Conservation (phyloP, 1,140 invertebrate genomes). For the Drosophila trapezifrons region DNA sequence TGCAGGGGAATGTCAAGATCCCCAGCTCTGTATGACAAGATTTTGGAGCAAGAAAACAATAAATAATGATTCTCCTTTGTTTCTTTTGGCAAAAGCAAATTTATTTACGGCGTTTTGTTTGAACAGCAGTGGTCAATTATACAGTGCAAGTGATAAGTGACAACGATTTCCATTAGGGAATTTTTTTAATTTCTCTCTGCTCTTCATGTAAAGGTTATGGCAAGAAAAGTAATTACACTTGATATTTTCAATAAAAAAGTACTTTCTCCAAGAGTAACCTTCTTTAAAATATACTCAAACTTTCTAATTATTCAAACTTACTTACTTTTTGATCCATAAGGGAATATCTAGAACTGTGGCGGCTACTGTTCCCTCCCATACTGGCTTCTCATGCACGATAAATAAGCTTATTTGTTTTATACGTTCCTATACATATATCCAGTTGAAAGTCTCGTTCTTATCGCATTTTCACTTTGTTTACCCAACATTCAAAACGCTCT, state of each 20-base stretch:
- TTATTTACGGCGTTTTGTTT: slow-evolving; percentile 16
- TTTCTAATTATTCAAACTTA: neutral
- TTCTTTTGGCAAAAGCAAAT: slow-evolving; percentile 13
- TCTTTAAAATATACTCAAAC: neutral
- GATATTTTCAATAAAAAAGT: no score
- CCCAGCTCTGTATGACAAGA: neutral
- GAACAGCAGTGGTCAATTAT: slow-evolving; percentile 1
- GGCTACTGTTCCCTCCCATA: slow-evolving; percentile 10
- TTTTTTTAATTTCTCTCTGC: neutral
- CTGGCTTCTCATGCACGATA: slow-evolving; percentile 14
- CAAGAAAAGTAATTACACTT: no score
- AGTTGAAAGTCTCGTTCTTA: slow-evolving; percentile 43
- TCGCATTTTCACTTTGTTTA: slow-evolving; percentile 37
- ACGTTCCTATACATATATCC: slow-evolving; percentile 23
- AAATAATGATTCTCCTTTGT: slow-evolving; percentile 31
- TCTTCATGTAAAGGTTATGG: neutral
- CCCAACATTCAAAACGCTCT: slow-evolving; percentile 26
- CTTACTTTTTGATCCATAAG: no score
- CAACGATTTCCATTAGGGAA: neutral
- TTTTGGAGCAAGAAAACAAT: slow-evolving; percentile 11
- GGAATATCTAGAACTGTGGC: neutral
- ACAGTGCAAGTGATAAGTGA: neutral
- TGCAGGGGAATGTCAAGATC: neutral
- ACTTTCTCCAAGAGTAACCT: no score
- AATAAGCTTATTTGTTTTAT: slow-evolving; percentile 35